Percentiles rank a stretch among this genome's conserved stretches.
Conservation (phyloP, 2,113 vertebrate genomes). For the Zingel zingel region DNA sequence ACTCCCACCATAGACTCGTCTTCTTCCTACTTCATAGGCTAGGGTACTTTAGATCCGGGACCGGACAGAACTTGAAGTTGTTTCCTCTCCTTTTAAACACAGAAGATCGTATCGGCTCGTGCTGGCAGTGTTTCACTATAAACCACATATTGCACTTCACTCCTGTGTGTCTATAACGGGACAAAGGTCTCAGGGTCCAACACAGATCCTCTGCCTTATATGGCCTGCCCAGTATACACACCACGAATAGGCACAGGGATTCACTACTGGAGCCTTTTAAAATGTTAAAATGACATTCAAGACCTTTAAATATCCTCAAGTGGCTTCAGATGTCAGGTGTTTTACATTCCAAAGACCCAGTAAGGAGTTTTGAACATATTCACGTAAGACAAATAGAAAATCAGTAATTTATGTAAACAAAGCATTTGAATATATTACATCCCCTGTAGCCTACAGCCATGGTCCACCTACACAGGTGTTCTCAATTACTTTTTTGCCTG, state of each 20-base stretch:
- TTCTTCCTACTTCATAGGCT: neutral
- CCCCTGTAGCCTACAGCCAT: neutral
- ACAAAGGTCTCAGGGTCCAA: conserved; percentile 70
- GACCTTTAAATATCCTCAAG: conserved; percentile 37
- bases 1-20: neutral
- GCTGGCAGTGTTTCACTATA: conserved; percentile 17
- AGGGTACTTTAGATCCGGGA: neutral
- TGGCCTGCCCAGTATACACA: conserved; percentile 40
- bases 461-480: conserved; percentile 14
- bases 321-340: conserved; percentile 20
- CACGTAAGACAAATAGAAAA: neutral
- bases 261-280: conserved; percentile 8
- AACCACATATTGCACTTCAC: conserved; percentile 38
- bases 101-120: conserved; percentile 4
- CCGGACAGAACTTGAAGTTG: neutral
- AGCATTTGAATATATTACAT: neutral
- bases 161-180: conserved; percentile 46
- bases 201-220: conserved; percentile 58
- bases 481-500: conserved; percentile 28
- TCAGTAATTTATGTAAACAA: neutral
- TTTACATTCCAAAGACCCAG: neutral
- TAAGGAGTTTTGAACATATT: neutral
- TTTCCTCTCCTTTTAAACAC: conserved; percentile 8
- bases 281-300: conserved; percentile 33
- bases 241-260: conserved; percentile 30